Evolutionary conservation across 1,140 invertebrate species (phyloP).

Genomic region (Steinernema khuongi): DNA sequence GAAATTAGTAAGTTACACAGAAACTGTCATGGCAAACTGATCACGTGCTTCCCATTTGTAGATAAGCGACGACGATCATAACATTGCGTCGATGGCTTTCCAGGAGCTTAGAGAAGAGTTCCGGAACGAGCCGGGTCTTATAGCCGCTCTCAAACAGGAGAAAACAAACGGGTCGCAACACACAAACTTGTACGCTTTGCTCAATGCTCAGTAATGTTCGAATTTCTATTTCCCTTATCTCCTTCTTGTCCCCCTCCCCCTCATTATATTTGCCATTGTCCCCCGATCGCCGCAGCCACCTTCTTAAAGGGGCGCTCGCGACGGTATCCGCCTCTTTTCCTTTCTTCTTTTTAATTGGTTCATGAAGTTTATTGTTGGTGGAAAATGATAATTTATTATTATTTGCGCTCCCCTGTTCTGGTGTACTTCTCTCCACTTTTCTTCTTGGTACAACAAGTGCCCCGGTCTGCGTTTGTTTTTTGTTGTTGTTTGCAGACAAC

Average conservation of each 20-base stretch:
- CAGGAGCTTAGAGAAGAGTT: neutral
- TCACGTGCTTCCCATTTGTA: neutral
- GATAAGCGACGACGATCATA: constrained; percentile 11
- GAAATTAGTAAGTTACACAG: neutral
- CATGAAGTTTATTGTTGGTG: neutral
- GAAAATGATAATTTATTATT: constrained; percentile 16
- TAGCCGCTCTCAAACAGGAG: neutral
- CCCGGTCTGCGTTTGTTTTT: constrained; percentile 15
- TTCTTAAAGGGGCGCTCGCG: neutral
- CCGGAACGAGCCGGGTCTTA: neutral
- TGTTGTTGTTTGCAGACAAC: constrained; percentile 16
- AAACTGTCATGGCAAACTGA: neutral
- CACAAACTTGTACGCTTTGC: constrained; percentile 16
- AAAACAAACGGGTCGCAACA: constrained; percentile 16
- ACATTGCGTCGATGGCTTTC: neutral
- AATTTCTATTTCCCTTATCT: neutral
- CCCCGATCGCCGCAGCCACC: neutral
- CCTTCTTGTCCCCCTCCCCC: neutral
- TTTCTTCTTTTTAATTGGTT: neutral
- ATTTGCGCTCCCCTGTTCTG: neutral
- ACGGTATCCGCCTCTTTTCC: neutral
- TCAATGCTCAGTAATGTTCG: constrained; percentile 11
- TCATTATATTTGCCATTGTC: neutral
- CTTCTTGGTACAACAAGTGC: constrained; percentile 7
- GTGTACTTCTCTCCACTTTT: neutral